Percentiles rank a stretch among this genome's conserved stretches.
These are phyloP conservation scores for Lagopus muta DNA, from an alignment of 2,113 vertebrate species.

Conservation along the genomic window DNA sequence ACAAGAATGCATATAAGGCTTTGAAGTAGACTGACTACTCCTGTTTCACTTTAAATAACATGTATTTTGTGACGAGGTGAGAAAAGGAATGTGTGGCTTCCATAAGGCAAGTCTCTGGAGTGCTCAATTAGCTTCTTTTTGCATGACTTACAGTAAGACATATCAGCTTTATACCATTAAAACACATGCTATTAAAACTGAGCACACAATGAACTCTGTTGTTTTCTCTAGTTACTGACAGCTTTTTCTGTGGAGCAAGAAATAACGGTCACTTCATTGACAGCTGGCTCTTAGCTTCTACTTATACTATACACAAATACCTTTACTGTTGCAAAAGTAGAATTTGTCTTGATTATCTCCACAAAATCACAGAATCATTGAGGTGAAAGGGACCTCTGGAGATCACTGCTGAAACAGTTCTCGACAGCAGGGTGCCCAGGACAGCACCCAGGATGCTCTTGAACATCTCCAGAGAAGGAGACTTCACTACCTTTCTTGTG, in stretches of 20 bases:
- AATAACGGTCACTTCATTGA: neutral
- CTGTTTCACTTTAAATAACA: neutral
- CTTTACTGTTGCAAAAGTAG: neutral
- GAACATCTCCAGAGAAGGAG: too few relatives aligned
- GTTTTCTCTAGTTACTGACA: neutral
- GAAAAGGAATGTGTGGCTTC: neutral
- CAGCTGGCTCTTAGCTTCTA: conserved; percentile 16
- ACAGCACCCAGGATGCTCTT: too few relatives aligned
- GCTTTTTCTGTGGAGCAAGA: conserved; percentile 12
- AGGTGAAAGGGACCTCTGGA: too few relatives aligned
- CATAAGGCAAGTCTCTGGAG: neutral
- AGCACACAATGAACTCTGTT: neutral
- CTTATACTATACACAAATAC: conserved; percentile 1
- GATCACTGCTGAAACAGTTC: too few relatives aligned
- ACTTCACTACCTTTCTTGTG: too few relatives aligned
- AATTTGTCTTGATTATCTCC: conserved; percentile 31
- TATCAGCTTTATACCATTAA: neutral
- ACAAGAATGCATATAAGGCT: neutral
- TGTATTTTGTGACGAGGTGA: neutral
- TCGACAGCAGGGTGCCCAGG: too few relatives aligned
- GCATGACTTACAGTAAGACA: neutral
- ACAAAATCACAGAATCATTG: too few relatives aligned
- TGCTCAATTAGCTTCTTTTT: neutral
- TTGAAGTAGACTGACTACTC: neutral
- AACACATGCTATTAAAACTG: neutral